Base-by-base conservation (phyloP, 1,140 invertebrate genomes). In the Ladona fulva region DNA sequence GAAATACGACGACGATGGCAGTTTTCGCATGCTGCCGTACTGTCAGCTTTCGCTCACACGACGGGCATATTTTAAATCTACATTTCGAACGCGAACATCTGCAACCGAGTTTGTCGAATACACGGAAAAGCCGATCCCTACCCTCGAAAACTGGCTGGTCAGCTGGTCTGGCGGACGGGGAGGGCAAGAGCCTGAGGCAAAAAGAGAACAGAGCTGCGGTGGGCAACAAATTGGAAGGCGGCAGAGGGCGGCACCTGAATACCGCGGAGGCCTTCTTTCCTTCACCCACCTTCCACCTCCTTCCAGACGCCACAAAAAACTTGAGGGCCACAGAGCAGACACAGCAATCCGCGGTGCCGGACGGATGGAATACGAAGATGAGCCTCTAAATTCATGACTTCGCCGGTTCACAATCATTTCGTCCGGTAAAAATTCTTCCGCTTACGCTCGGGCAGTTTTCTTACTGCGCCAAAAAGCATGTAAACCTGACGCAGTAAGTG, bases 151-250 rank as follows among this genome's bases (percentile, higher is more conserved):
- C 3, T 19, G 52, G 52, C 14, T 66, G 52, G 52, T 66, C 52
- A 66, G 52, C 52, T 66, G 52, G 16, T 66, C 12, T 66, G 16
- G 52, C 3, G 44, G 44, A 52, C 10, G 44, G 19, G 44, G 44
- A 52, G 44, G 44, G 44, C 19, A 10, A n/a, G 14, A 12, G 52
- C 52, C 12, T 12, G 52, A 66, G 52, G 52, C 52, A 22, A 22
- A 66, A 66, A 66, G 52, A 19, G 29, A 22, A 66, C 3, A 66
- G 52, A 19, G 29, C 52, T 16, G 52, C 52, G 52, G 52, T 66
- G 52, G 52, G 52, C 52, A 66, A 66, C 52, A 66, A 66, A 66
- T 66, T 66, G 52, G 52, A 66, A 22, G 52, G 52, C 52, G 44
- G 44, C 44, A 19, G 44, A 10, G 19, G 44, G 10, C 44, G 52